These are phyloP conservation scores for Antrozous pallidus DNA, from an alignment of 2,797 vertebrate genomes.

Conservation along the genomic window DNA sequence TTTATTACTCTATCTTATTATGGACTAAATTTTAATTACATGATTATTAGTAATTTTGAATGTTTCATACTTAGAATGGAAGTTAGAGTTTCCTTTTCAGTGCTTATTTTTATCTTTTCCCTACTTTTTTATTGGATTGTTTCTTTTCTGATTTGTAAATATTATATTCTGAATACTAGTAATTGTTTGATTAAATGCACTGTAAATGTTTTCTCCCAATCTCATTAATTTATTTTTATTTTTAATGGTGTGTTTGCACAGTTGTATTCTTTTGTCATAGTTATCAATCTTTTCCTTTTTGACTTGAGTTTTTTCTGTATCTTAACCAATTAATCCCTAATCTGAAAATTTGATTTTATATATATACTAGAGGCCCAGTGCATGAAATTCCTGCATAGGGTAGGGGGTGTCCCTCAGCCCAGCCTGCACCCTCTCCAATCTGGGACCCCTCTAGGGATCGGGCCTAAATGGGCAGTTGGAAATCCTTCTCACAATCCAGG, in stretches of 20 bases:
- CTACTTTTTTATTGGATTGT: neutral
- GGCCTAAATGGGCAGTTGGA: no score
- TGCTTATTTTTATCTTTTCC: neutral
- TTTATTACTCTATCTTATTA: constrained; percentile 5
- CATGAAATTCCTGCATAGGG: no score
- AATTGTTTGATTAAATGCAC: neutral
- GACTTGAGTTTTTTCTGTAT: neutral
- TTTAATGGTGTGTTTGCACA: neutral
- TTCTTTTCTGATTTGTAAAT: neutral
- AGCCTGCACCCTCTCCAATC: no score
- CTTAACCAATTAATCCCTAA: neutral
- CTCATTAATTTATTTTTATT: neutral
- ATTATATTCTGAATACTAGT: neutral
- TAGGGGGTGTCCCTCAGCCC: no score
- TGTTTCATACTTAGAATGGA: neutral
- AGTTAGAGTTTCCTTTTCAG: neutral
- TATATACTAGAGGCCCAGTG: no score
- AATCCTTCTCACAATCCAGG: no score
- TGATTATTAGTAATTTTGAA: constrained; percentile 10
- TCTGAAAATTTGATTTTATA: neutral
- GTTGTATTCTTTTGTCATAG: neutral
- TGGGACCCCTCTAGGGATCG: no score
- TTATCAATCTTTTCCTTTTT: neutral
- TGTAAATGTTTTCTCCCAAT: constrained; percentile 18
- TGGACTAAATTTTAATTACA: neutral